Evolutionary conservation across 2,797 vertebrate species (phyloP).

Genomic region (Clarias pachynema): DNA sequence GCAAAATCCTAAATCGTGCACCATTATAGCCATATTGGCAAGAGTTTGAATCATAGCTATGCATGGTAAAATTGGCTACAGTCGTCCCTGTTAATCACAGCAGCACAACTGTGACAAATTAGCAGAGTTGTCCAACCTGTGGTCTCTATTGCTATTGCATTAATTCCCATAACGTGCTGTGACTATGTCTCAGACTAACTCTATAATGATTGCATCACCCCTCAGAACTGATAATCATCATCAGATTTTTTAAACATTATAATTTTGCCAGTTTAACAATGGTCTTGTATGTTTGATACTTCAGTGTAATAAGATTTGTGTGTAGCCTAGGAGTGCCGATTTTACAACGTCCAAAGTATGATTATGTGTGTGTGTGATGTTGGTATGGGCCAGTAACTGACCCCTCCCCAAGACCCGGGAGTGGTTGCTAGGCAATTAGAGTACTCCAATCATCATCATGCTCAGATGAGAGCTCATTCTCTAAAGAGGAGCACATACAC

Average conservation of each 20-base stretch:
- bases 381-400: conserved; percentile 25
- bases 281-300: not conserved
- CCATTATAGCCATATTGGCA: not conserved
- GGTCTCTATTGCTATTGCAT: not conserved
- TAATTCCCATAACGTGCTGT: not conserved
- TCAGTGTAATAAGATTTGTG: too few species aligned
- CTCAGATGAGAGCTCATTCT: conserved; percentile 53
- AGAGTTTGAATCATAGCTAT: not conserved
- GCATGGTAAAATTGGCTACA: not conserved
- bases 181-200: not conserved
- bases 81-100: not conserved
- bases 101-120: not conserved
- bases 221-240: not conserved
- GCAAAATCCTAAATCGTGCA: not conserved
- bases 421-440: conserved; percentile 62
- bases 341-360: not conserved
- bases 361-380: conserved; percentile 2
- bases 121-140: not conserved
- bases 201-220: not conserved
- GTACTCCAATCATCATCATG: conserved; percentile 78
- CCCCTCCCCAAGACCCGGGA: conserved; percentile 37
- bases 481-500: conserved; percentile 17
- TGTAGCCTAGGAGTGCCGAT: not conserved
- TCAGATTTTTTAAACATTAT: not conserved
- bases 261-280: not conserved